phyloP scores from a whole-genome alignment of 1,140 invertebrate species.

The Bemisia tabaci region DNA sequence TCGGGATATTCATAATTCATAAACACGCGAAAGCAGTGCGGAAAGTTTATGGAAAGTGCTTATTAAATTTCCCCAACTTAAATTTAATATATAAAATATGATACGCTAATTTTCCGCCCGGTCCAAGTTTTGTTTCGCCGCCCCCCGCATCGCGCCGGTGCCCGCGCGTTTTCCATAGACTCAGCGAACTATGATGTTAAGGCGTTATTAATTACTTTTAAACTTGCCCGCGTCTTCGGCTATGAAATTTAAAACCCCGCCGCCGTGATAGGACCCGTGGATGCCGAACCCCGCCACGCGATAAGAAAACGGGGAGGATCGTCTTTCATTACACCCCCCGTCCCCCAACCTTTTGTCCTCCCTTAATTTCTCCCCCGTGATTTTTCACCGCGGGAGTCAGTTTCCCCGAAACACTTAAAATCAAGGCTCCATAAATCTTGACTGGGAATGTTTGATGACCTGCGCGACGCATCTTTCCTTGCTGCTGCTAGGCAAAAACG shows the following conservation, averaged over 20 bases:
- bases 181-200: not conserved
- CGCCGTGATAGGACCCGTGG: too few relatives aligned
- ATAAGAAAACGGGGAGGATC: slow-evolving; percentile 4
- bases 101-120: not conserved
- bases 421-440: too few relatives aligned
- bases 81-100: slow-evolving; percentile 1
- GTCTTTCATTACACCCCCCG: slow-evolving; percentile 4
- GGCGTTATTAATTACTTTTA: not conserved
- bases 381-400: slow-evolving; percentile 4
- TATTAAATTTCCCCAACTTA: not conserved
- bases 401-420: too few relatives aligned
- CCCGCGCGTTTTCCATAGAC: not conserved
- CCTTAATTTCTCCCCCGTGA: not conserved
- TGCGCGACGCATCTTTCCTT: too few relatives aligned
- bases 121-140: not conserved
- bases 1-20: not conserved
- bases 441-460: too few relatives aligned
- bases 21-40: not conserved
- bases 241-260: not conserved
- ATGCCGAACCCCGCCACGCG: too few relatives aligned
- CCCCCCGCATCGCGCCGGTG: too few relatives aligned
- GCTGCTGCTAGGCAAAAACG: too few relatives aligned
- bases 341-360: not conserved
- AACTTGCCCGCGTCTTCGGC: not conserved
- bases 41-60: not conserved